A percentile compares a stretch with the other conserved stretches of the same genome.
Conservation (phyloP, 2,797 vertebrate genomes). For the Adelosebastes latens region DNA sequence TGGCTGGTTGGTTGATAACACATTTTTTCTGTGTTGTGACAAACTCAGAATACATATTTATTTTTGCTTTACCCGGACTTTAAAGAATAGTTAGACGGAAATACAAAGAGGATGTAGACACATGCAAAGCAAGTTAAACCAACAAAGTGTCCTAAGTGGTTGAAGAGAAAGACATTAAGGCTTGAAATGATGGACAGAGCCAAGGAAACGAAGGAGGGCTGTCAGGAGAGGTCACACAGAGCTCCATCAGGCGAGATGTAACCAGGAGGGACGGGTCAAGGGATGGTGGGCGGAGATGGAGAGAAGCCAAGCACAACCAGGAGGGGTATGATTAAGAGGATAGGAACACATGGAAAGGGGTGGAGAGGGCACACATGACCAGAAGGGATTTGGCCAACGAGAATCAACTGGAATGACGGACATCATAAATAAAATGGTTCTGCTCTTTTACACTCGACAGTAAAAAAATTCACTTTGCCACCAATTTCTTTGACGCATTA, state of each 20-base stretch:
- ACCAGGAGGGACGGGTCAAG: conserved; percentile 24
- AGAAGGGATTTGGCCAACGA: neutral
- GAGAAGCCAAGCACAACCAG: neutral
- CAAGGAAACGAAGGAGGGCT: neutral
- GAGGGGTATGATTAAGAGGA: neutral
- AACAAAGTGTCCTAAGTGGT: neutral
- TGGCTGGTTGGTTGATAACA: too few relatives aligned
- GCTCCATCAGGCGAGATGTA: neutral
- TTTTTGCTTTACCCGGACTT: too few relatives aligned
- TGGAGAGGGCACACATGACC: conserved; percentile 8
- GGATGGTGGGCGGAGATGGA: neutral
- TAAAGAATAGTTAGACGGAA: neutral
- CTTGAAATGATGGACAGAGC: neutral
- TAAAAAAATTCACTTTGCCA: too few relatives aligned
- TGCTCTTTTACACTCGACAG: neutral
- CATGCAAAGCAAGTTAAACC: neutral
- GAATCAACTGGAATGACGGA: neutral
- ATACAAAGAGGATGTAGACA: neutral
- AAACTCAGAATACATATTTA: too few relatives aligned
- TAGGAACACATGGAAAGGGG: neutral
- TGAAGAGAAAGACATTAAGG: neutral
- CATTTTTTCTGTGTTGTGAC: too few relatives aligned
- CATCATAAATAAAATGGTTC: neutral
- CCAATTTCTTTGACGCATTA: too few relatives aligned
- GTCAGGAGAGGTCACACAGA: neutral